These are phyloP conservation scores for Pachyrhynchus sulphureomaculatus DNA, from an alignment of 1,140 invertebrate species.

Conservation along the genomic window DNA sequence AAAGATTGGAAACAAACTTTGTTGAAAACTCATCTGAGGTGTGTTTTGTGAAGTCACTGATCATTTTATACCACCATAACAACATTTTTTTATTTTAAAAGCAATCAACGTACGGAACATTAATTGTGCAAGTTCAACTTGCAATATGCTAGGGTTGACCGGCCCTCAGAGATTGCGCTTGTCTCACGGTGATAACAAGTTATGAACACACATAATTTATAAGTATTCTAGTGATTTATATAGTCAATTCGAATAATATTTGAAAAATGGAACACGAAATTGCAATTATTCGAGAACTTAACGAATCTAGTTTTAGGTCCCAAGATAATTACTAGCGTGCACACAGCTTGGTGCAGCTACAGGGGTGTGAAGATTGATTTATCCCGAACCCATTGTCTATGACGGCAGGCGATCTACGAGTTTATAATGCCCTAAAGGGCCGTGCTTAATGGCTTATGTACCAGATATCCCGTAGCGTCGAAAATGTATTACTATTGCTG, in stretches of 20 bases:
- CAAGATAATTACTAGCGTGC: conserved; percentile 28
- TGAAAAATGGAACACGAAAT: conserved; percentile 1
- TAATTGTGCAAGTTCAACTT: too few species aligned
- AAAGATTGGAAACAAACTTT: too few species aligned
- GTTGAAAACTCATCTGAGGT: too few species aligned
- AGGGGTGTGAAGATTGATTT: conserved; percentile 34
- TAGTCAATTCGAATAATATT: too few species aligned
- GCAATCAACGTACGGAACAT: too few species aligned
- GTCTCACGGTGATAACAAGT: too few species aligned
- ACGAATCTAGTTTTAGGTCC: conserved; percentile 9
- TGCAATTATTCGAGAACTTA: not conserved
- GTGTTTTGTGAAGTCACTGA: too few species aligned
- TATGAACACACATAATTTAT: too few species aligned
- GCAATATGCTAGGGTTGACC: too few species aligned
- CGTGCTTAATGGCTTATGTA: conserved; percentile 31
- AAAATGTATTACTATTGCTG: conserved; percentile 15
- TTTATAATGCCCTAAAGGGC: conserved; percentile 33
- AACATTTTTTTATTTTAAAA: too few species aligned
- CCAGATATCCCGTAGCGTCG: conserved; percentile 22
- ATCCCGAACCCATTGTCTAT: conserved; percentile 30
- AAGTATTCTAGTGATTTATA: not conserved
- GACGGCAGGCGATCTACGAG: conserved; percentile 30
- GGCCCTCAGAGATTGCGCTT: too few species aligned
- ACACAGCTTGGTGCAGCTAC: conserved; percentile 7
- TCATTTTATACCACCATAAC: too few species aligned